These are phyloP conservation scores for Pterocles burchelli DNA, from an alignment of 2,113 vertebrate species.

Conservation along the genomic window DNA sequence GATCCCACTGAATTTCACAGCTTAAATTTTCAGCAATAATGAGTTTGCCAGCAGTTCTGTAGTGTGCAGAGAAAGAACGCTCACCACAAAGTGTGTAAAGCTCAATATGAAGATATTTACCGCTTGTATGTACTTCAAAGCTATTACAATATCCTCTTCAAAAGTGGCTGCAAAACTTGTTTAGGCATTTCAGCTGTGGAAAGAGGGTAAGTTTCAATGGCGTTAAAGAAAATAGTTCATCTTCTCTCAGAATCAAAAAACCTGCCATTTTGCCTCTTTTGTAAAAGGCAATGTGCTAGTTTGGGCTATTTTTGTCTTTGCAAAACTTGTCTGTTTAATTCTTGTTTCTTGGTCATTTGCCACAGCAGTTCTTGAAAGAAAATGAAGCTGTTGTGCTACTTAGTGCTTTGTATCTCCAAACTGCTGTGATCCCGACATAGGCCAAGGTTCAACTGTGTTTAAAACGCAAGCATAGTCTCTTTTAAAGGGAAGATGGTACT, in stretches of 20 bases:
- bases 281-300: neutral
- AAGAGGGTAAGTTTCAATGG: neutral
- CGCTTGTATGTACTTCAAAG: neutral
- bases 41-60: neutral
- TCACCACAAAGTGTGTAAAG: neutral
- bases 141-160: neutral
- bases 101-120: neutral
- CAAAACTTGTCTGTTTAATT: neutral
- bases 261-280: neutral
- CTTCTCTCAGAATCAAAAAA: neutral
- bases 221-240: neutral
- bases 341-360: neutral
- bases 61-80: neutral
- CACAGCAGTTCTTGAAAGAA: neutral
- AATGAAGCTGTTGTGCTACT: neutral
- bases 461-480: neutral
- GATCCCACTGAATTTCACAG: neutral
- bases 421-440: neutral
- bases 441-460: neutral
- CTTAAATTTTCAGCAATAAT: neutral
- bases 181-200: neutral
- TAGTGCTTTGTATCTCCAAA: neutral
- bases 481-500: neutral
- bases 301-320: neutral
- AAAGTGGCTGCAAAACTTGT: neutral